A percentile compares a stretch with the other conserved stretches of the same genome.
Evolutionary conservation across 2,888 invertebrate genomes (phyloP).

Genomic region (Ypsolopha sequella): DNA sequence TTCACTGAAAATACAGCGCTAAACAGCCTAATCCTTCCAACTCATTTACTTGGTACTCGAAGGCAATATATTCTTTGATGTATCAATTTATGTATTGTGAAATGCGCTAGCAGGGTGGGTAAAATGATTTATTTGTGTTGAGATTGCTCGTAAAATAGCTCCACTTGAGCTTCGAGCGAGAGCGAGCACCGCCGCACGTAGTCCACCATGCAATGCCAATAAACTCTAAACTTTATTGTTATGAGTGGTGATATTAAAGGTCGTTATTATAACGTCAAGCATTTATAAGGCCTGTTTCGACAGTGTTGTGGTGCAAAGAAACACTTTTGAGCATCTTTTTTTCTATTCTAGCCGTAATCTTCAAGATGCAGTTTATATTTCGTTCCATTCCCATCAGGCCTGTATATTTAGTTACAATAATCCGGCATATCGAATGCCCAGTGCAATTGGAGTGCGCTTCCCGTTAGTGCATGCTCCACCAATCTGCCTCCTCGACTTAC

Average conservation of each 20-base stretch:
- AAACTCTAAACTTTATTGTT: constrained; percentile 46
- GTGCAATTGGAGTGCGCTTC: constrained; percentile 50
- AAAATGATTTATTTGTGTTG: constrained; percentile 42
- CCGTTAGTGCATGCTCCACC: constrained; percentile 55
- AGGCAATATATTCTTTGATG: neutral
- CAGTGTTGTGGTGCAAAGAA: neutral
- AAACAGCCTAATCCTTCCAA: neutral
- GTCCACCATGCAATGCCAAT: constrained; percentile 33
- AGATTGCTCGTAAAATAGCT: constrained; percentile 35
- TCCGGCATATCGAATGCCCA: constrained; percentile 50
- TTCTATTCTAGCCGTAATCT: neutral
- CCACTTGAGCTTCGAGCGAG: constrained; percentile 38
- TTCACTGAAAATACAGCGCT: neutral
- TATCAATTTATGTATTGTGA: constrained; percentile 6
- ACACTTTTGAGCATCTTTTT: neutral
- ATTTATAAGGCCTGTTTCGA: constrained; percentile 8
- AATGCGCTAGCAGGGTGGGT: constrained; percentile 16
- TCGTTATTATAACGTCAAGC: constrained; percentile 33
- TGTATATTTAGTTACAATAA: constrained; percentile 17
- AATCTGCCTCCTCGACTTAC: constrained; percentile 49
- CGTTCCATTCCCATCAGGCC: constrained; percentile 1
- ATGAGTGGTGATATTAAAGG: constrained; percentile 29
- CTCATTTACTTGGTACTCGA: neutral
- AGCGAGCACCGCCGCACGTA: constrained; percentile 22
- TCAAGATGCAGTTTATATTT: neutral